Conservation (phyloP, 1,140 invertebrate genomes). For the Platyscapa corneri region DNA sequence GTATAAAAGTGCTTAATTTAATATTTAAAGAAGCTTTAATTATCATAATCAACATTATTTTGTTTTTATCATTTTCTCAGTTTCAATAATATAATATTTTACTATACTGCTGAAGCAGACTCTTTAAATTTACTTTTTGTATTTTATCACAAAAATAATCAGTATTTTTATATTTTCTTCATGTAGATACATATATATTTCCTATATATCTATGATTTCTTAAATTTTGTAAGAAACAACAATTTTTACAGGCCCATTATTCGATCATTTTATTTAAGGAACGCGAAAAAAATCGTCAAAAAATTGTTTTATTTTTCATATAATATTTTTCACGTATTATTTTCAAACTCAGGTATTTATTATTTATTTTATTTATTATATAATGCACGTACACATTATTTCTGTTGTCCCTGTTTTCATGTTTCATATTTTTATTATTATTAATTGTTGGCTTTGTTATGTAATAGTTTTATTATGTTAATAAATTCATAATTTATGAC, state of each 20-base stretch:
- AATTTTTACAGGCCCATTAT: conserved; percentile 30
- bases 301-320: background rate
- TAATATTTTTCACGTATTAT: conserved; percentile 2
- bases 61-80: background rate
- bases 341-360: background rate
- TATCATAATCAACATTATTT: background rate
- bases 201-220: background rate
- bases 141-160: conserved; percentile 45
- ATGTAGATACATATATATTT: conserved; percentile 30
- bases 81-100: background rate
- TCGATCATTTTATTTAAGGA: conserved; percentile 3
- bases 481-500: background rate
- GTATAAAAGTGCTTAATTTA: background rate
- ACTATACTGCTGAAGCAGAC: background rate
- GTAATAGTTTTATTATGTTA: background rate
- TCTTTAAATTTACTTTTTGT: background rate
- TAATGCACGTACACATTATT: conserved; percentile 2
- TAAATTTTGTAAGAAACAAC: conserved; percentile 48
- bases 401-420: conserved; percentile 17
- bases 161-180: background rate
- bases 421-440: background rate
- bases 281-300: conserved; percentile 36
- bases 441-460: background rate
- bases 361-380: conserved; percentile 2
- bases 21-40: background rate